phyloP scores from a whole-genome alignment of 2,888 invertebrate species.

The Xylota sylvarum region DNA sequence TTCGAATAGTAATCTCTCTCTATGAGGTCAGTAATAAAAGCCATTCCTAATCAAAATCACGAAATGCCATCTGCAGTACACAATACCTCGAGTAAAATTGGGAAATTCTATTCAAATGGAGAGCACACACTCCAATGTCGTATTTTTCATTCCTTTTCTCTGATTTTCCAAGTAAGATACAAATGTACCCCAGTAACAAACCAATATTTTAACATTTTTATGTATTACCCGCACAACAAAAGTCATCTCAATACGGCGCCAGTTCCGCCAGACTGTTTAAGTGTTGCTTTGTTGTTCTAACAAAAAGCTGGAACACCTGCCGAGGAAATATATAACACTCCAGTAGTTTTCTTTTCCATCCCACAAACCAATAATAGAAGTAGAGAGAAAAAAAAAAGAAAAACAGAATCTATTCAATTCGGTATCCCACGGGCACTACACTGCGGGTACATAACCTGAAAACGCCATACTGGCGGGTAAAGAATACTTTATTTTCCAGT shows the following conservation, averaged over 20 bases:
- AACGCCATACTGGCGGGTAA: too few relatives aligned
- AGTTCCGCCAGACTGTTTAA: conserved; percentile 71
- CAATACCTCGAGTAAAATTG: conserved; percentile 13
- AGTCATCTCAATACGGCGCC: conserved; percentile 69
- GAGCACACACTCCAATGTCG: conserved; percentile 25
- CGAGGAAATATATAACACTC: conserved; percentile 56
- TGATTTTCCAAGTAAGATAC: conserved; percentile 5
- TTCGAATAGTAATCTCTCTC: not conserved
- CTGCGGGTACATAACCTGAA: conserved; percentile 64
- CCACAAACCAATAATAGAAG: conserved; percentile 67
- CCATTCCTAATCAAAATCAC: conserved; percentile 2
- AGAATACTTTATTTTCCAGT: too few relatives aligned
- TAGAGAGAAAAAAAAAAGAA: not conserved
- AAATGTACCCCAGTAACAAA: conserved; percentile 2
- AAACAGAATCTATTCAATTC: conserved; percentile 50
- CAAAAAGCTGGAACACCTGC: conserved; percentile 63
- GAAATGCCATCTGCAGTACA: conserved; percentile 8
- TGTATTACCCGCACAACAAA: conserved; percentile 33
- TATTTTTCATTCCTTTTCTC: conserved; percentile 7
- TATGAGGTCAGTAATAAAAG: conserved; percentile 27
- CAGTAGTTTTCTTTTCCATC: conserved; percentile 40
- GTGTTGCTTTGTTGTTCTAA: conserved; percentile 70
- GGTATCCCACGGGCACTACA: conserved; percentile 54
- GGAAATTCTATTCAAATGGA: conserved; percentile 36
- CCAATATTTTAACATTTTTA: conserved; percentile 45